These are phyloP conservation scores for Stegophylla sp. DNA, from an alignment of 2,888 invertebrate genomes.

Conservation along the genomic window DNA sequence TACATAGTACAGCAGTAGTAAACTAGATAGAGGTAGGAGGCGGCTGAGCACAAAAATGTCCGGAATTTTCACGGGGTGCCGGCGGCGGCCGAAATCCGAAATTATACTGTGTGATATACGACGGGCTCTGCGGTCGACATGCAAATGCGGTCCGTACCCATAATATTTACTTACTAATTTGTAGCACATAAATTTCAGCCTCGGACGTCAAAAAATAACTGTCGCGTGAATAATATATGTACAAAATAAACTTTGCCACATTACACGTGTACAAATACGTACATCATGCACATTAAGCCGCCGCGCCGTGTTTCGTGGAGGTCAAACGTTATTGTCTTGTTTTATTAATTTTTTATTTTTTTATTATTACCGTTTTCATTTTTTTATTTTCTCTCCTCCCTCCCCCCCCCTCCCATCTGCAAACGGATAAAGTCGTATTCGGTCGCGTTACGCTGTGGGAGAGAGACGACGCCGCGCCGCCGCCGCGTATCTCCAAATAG, in stretches of 20 bases:
- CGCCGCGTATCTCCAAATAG: not conserved
- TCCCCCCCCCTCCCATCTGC: too few relatives aligned
- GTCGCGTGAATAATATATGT: constrained; percentile 20
- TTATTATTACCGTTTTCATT: too few relatives aligned
- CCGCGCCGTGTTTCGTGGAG: constrained; percentile 7
- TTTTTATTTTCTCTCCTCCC: too few relatives aligned
- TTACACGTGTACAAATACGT: not conserved
- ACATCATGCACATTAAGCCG: too few relatives aligned
- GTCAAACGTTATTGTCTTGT: constrained; percentile 38
- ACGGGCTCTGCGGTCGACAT: constrained; percentile 7
- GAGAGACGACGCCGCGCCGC: too few relatives aligned
- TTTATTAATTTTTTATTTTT: not conserved
- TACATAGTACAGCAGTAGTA: too few relatives aligned
- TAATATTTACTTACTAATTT: constrained; percentile 45
- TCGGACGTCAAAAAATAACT: constrained; percentile 33
- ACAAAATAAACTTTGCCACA: constrained; percentile 30
- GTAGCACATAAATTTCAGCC: constrained; percentile 45
- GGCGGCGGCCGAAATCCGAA: not conserved
- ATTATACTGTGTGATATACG: not conserved
- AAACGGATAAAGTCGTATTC: constrained; percentile 44
- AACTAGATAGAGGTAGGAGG: too few relatives aligned
- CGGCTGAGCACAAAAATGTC: too few relatives aligned
- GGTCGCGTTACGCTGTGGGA: not conserved
- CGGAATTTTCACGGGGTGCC: too few relatives aligned
- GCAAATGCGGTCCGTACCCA: constrained; percentile 14